Conservation (phyloP, 2,797 vertebrate genomes). For the Carapus acus region DNA sequence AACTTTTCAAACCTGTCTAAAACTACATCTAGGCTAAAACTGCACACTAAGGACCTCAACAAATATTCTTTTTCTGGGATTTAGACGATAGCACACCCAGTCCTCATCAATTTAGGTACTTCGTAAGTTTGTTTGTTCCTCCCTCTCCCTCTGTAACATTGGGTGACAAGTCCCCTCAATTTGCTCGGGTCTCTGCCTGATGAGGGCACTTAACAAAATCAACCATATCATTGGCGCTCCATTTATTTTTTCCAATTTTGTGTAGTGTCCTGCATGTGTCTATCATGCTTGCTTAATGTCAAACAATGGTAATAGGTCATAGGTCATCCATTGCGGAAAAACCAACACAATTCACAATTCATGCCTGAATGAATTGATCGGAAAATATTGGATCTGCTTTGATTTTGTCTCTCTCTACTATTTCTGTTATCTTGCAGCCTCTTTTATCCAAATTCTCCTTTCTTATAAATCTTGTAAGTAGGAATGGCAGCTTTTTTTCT, state of each 20-base stretch:
- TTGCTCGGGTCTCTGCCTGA: no score
- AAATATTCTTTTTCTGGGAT: conserved; percentile 19
- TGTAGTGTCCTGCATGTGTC: conserved; percentile 70
- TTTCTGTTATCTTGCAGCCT: conserved; percentile 99
- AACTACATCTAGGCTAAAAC: conserved; percentile 31
- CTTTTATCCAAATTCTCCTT: conserved; percentile 99
- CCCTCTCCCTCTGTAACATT: no score
- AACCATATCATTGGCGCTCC: conserved; percentile 47
- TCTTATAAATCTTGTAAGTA: conserved; percentile 99
- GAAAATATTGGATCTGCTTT: conserved; percentile 85
- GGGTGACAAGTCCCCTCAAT: no score
- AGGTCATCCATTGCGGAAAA: conserved; percentile 62
- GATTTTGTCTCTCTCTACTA: conserved; percentile 99
- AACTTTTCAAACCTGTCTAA: conserved; percentile 38
- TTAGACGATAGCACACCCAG: conserved; percentile 21
- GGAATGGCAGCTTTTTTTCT: conserved; percentile 88
- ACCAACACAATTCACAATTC: conserved; percentile 59
- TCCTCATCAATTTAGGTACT: no score
- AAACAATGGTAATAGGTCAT: conserved; percentile 51
- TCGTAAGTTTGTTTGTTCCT: no score
- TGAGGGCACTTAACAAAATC: conserved; percentile 11
- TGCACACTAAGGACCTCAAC: conserved; percentile 17
- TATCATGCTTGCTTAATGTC: conserved; percentile 63
- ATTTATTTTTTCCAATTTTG: conserved; percentile 54
- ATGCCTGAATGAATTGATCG: conserved; percentile 71